Evolutionary conservation across 2,113 vertebrate species (phyloP), one percentile per base, ranked within the genome.

Genomic region (Caranx melampygus): DNA sequence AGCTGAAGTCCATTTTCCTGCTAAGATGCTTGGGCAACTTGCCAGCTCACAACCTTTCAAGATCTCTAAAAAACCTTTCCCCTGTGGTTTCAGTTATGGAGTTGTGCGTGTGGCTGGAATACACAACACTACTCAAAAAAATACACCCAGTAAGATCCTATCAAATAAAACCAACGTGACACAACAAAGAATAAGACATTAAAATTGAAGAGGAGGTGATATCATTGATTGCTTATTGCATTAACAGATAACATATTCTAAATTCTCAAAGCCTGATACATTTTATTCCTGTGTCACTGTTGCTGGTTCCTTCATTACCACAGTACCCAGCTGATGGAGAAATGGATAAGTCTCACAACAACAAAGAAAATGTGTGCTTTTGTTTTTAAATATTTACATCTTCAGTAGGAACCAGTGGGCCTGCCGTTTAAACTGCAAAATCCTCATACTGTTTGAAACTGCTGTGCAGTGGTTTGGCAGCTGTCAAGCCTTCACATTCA

Each of bases 11-110:
- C 35, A 57, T 37, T 40, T 65, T 45, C 59, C 63, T 13, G 62
- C 10, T 62, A 26, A 69, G 60, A 66, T 16, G 7, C 64, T 58
- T 4, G 14, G 71, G 75, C 66, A 72, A 35, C 21, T 14, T 64
- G 78, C 71, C 75, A 78, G n/a, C 70, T 63, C 49, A 26, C 2
- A 35, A 33, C 20, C 45, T 3, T 10, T 26, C 14, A 16, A 57
- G 12, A 55, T 45, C 31, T 45, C 45, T 26, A 20, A 13, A 58
- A 59, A 57, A 35, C 16, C 12, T 42, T 47, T 12, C 42, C 31
- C 14, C 49, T 1, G 31, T 35, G 61, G 35, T 64, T 52, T 72
- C 20, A n/a, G 44, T 37, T 42, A 6, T n/a, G 35, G 63, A 63
- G 69, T 42, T 64, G 40, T 0, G 40, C 62, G 44, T 4, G 34